Conservation (phyloP, 2,797 vertebrate species). For the Centropyge bicolor region DNA sequence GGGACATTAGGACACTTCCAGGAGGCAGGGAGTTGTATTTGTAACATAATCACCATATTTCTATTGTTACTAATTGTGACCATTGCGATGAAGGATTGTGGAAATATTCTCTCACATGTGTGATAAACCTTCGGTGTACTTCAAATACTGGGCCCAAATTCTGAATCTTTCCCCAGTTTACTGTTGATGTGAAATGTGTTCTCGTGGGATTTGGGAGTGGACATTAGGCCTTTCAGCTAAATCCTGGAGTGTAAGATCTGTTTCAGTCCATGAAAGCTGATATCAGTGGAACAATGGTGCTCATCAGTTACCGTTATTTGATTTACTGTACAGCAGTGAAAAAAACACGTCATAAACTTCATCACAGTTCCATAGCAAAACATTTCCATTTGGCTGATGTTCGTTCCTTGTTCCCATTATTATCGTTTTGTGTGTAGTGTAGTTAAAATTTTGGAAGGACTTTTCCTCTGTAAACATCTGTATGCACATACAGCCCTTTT, state of each 20-base stretch:
- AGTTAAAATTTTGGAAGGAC: conserved; percentile 4
- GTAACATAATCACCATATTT: no score
- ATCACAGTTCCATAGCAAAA: conserved; percentile 16
- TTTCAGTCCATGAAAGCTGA: background rate
- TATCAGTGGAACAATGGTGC: background rate
- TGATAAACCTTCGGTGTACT: no score
- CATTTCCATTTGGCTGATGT: conserved; percentile 15
- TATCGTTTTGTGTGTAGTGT: background rate
- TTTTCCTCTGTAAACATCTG: conserved; percentile 44
- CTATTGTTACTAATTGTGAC: no score
- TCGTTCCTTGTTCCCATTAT: conserved; percentile 25
- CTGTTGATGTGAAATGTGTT: background rate
- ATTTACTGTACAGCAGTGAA: conserved; percentile 2
- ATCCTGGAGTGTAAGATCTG: background rate
- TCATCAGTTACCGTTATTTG: background rate
- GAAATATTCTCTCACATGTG: no score
- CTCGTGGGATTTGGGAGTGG: background rate
- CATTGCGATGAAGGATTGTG: no score
- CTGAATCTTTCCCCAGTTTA: no score
- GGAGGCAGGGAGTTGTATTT: no score
- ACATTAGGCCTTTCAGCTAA: background rate
- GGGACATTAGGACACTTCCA: no score
- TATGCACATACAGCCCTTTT: conserved; percentile 4
- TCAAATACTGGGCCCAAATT: no score
- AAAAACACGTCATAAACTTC: conserved; percentile 17